Evolutionary conservation across 2,888 invertebrate genomes (phyloP), one percentile per base, ranked within the genome.

Genomic region (Phengaris alcon): DNA sequence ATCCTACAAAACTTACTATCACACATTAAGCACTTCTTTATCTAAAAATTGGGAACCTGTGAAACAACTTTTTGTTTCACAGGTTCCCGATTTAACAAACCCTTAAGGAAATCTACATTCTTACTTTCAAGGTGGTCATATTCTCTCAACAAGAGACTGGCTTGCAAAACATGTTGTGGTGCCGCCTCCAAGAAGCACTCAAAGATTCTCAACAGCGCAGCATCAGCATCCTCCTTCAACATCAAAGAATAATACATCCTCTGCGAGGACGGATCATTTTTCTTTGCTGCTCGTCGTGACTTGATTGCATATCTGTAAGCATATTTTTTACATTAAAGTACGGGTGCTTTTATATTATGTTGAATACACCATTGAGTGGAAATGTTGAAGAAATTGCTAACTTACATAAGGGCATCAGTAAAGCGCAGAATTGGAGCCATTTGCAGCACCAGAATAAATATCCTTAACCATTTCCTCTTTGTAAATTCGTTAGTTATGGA

Each of bases 141-240:
- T 75, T 95, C 94, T 54, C 92, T 89, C 74, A 97, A 89, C 82
- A 97, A 93, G 80, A 97, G 94, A 52, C 95, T 95, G 54, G 96
- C 93, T 87, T 97, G 97, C 77, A 97, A 87, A 74, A 97, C 96
- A 84, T 96, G 96, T 85, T 97, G 97, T 0, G 97, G 97, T 0
- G 97, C 97, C 0, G 97, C 96, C 88, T 97, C 97, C 69, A 97
- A 88, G 86, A 97, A 97, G 86, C 97, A 97, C 86, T 97, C 97
- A 82, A 97, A 95, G 68, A 97, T 95, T 81, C 97, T 89, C 77
- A 97, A 89, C 76, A 97, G 89, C 0, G 97, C 96, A 0, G 97
- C 96, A 86, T 97, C 97, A 0, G 96, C 95, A 85, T 97, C 97
- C 83, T 97, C 97, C 80, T 96, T 96, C 75, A 97, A 90, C 96